Conservation (phyloP, 2,888 invertebrate genomes). For the Caprella mutica region DNA sequence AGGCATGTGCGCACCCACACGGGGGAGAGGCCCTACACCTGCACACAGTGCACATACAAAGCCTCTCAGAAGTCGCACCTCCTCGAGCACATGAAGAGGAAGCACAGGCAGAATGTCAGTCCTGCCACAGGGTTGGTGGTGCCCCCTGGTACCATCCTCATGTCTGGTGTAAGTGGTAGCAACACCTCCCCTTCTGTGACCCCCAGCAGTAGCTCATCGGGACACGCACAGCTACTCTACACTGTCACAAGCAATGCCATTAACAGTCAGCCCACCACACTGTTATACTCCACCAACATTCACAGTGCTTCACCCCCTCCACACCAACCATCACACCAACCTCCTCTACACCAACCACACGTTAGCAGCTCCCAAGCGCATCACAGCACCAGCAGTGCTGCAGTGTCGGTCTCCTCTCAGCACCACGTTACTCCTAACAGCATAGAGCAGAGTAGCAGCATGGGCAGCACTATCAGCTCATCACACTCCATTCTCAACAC, state of each 20-base stretch:
- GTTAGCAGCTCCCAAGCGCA: too few species aligned
- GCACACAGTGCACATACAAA: constrained; percentile 24
- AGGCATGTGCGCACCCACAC: constrained; percentile 27
- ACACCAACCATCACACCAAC: too few species aligned
- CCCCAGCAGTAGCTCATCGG: too few species aligned
- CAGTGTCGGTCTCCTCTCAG: background rate
- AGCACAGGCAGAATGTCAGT: constrained; percentile 2
- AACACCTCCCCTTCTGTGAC: too few species aligned
- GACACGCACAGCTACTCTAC: too few species aligned
- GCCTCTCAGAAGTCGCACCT: constrained; percentile 30
- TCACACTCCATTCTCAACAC: background rate
- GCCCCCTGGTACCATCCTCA: background rate
- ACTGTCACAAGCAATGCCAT: background rate
- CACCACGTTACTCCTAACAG: background rate
- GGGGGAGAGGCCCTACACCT: constrained; percentile 30
- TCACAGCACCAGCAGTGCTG: constrained; percentile 1
- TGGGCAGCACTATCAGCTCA: background rate
- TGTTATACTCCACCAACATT: background rate
- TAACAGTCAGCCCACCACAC: background rate
- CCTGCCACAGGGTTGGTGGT: background rate
- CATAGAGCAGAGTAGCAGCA: background rate
- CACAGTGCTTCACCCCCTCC: background rate
- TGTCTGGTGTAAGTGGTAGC: background rate
- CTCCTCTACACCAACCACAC: too few species aligned
- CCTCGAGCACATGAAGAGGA: constrained; percentile 26